Percentiles rank a stretch among this genome's conserved stretches.
These are phyloP conservation scores for Aselliscus stoliczkanus DNA, from an alignment of 2,797 vertebrate genomes.

Conservation along the genomic window DNA sequence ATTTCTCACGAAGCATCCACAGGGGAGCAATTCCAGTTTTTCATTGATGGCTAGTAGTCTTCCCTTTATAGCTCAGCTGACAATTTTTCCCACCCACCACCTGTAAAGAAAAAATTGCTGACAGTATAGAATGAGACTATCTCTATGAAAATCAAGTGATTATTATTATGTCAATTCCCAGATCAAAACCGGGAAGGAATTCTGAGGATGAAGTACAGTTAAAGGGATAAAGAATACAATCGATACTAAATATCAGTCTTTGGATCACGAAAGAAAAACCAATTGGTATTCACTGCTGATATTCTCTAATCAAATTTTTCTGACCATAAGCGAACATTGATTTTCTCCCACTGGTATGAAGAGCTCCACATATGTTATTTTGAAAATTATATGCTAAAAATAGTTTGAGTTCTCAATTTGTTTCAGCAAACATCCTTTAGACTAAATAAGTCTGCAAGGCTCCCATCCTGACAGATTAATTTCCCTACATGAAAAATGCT, in stretches of 20 bases:
- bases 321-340: background rate
- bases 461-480: background rate
- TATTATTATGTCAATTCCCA: background rate
- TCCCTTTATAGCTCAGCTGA: background rate
- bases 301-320: slow-evolving; percentile 18
- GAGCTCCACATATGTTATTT: background rate
- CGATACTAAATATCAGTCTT: background rate
- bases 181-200: background rate
- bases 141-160: background rate
- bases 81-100: background rate
- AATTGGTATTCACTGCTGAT: background rate
- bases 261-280: background rate
- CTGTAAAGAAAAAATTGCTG: background rate
- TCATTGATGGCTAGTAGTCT: background rate
- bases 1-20: background rate
- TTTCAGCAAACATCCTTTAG: background rate
- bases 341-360: background rate
- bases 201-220: background rate
- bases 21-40: background rate
- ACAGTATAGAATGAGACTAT: background rate
- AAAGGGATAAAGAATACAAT: background rate
- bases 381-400: slow-evolving; percentile 26
- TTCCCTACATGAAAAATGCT: background rate
- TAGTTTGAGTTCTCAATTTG: background rate
- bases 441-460: background rate